phyloP scores from a whole-genome alignment of 2,113 vertebrate genomes.

The Asarcornis scutulata region DNA sequence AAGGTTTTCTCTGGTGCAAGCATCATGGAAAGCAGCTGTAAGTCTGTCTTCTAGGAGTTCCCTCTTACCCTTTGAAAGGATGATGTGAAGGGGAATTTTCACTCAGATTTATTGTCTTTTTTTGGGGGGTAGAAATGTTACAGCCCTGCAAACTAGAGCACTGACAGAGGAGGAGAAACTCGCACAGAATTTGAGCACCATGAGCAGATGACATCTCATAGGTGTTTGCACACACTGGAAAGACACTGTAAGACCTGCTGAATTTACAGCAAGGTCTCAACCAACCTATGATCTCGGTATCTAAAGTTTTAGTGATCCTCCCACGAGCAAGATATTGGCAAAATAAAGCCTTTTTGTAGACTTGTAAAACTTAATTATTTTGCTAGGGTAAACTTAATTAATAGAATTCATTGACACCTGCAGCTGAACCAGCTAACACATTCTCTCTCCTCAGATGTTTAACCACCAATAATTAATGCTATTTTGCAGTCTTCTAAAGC shows the following conservation, averaged over 20 bases:
- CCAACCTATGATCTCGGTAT: background rate
- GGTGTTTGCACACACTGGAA: background rate
- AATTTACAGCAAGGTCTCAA: background rate
- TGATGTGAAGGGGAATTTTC: background rate
- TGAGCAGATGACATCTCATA: background rate
- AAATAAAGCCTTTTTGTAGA: background rate
- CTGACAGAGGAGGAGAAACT: background rate
- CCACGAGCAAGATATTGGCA: background rate
- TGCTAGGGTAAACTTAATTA: background rate
- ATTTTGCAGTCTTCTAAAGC: background rate
- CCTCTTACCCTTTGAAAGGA: background rate
- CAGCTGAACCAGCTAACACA: background rate
- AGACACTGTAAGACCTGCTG: background rate
- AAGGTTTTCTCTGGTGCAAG: background rate
- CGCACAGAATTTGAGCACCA: background rate
- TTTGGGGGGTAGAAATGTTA: background rate
- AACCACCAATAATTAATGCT: background rate
- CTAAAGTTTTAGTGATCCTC: background rate
- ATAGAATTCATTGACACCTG: background rate
- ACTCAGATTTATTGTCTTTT: background rate
- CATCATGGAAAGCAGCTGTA: background rate
- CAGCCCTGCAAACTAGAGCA: background rate
- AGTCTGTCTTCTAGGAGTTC: background rate
- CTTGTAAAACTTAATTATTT: slow-evolving; percentile 12
- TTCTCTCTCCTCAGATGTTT: background rate